Conservation (phyloP, 2,797 vertebrate species). For the Syncerus caffer region DNA sequence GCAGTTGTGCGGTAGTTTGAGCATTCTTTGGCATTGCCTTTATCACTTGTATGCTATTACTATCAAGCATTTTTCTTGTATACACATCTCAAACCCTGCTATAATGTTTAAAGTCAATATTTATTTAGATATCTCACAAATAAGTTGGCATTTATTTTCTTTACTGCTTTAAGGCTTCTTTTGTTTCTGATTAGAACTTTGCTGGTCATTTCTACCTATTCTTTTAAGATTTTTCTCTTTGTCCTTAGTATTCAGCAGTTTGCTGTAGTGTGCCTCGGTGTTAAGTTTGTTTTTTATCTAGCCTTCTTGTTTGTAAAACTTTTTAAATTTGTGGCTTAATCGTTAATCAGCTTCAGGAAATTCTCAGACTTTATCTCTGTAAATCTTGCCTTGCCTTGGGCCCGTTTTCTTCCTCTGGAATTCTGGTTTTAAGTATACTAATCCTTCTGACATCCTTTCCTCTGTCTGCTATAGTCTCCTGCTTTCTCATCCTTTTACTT, state of each 20-base stretch:
- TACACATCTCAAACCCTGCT: background rate
- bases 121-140: background rate
- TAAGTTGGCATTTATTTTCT: background rate
- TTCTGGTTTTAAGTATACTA: background rate
- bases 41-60: background rate
- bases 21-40: too few relatives aligned
- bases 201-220: background rate
- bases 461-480: background rate
- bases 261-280: background rate
- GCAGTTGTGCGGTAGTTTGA: too few relatives aligned
- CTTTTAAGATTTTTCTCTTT: slow-evolving; percentile 9
- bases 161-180: background rate
- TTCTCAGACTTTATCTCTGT: background rate
- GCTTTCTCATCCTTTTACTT: background rate
- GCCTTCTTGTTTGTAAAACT: background rate
- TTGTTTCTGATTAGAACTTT: background rate
- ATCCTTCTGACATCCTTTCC: background rate
- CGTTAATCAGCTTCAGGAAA: background rate
- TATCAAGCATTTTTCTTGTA: background rate
- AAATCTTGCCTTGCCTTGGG: background rate
- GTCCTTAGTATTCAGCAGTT: background rate
- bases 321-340: slow-evolving; percentile 17
- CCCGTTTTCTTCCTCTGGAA: background rate
- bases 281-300: background rate
- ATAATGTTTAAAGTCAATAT: background rate